A percentile compares a stretch with the other conserved stretches of the same genome.
phyloP scores from a whole-genome alignment of 2,888 invertebrate genomes.

The Pantelozetes paolii region DNA sequence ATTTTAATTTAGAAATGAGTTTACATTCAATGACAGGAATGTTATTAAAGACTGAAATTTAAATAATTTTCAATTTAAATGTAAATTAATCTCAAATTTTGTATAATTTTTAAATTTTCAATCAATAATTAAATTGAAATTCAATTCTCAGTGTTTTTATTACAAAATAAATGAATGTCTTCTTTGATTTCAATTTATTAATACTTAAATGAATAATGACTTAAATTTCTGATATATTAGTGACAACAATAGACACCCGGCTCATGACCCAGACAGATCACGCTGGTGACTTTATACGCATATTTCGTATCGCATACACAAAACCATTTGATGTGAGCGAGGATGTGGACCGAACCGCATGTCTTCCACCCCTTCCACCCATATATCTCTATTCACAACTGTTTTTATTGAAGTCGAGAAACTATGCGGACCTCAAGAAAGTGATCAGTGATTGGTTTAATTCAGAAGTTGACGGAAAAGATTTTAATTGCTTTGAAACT shows the following conservation, averaged over 20 bases:
- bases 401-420: slow-evolving; percentile 29
- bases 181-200: too few species aligned
- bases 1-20: too few species aligned
- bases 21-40: too few species aligned
- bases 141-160: too few species aligned
- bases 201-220: too few species aligned
- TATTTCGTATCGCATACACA: slow-evolving; percentile 46
- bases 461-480: not conserved
- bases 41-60: too few species aligned
- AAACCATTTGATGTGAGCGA: slow-evolving; percentile 39
- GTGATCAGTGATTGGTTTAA: slow-evolving; percentile 29
- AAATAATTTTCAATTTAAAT: too few species aligned
- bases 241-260: slow-evolving; percentile 44
- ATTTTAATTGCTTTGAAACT: not conserved
- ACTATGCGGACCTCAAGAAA: slow-evolving; percentile 32
- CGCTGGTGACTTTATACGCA: slow-evolving; percentile 46
- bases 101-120: too few species aligned
- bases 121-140: too few species aligned
- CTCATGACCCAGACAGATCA: slow-evolving; percentile 47
- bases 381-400: slow-evolving; percentile 33
- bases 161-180: too few species aligned
- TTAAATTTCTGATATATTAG: not conserved
- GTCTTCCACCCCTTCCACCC: slow-evolving; percentile 26
- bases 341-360: slow-evolving; percentile 9
- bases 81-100: too few species aligned